Conservation (phyloP, 2,797 vertebrate species). For the Anguilla obscura region DNA sequence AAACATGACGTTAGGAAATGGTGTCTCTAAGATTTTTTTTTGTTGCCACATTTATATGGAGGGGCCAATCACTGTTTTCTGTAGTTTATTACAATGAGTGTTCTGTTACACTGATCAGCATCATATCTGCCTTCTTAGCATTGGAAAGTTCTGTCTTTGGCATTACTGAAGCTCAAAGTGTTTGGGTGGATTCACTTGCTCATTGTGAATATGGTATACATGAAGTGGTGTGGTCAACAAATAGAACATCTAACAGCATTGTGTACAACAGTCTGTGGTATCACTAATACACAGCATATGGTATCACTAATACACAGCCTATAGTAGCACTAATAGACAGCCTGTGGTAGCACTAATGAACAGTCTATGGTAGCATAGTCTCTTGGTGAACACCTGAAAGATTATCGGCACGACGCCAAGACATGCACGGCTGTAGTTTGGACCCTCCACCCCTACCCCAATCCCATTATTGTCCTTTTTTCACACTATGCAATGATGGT, state of each 20-base stretch:
- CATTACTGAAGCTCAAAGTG: background rate
- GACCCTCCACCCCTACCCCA: too few species aligned
- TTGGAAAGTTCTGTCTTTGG: too few species aligned
- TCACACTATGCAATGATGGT: slow-evolving; percentile 9
- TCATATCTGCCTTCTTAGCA: background rate
- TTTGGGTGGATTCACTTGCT: too few species aligned
- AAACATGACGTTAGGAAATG: background rate
- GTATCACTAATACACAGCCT: background rate
- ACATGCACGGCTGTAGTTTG: background rate
- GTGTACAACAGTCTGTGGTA: background rate
- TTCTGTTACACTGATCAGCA: background rate
- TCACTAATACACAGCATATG: background rate
- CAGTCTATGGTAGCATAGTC: background rate
- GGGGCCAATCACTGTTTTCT: background rate
- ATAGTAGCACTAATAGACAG: background rate
- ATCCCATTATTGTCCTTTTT: background rate
- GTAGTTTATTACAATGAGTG: background rate
- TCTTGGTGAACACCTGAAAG: background rate
- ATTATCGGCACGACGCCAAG: background rate
- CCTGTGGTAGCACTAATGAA: background rate
- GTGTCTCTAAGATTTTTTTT: background rate
- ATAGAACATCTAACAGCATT: background rate
- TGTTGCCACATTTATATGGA: background rate
- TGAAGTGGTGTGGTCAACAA: background rate
- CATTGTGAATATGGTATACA: background rate